A percentile compares a stretch with the other conserved stretches of the same genome.
Conservation (phyloP, 1,140 invertebrate genomes). For the Heliothis virescens region DNA sequence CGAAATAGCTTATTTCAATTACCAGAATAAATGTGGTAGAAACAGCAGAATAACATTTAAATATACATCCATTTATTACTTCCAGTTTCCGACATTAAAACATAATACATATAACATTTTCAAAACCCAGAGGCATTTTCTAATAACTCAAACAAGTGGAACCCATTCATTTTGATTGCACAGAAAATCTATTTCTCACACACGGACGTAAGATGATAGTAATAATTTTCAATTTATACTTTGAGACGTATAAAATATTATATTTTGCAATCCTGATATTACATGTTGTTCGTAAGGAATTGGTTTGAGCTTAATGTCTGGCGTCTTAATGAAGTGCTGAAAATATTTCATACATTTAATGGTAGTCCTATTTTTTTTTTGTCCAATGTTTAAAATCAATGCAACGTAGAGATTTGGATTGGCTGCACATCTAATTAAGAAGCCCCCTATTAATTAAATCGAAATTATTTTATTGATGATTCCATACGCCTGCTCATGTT, state of each 20-base stretch:
- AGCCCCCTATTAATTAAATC: too few relatives aligned
- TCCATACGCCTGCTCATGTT: too few relatives aligned
- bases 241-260: conserved; percentile 5
- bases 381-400: too few relatives aligned
- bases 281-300: too few relatives aligned
- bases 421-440: too few relatives aligned
- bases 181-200: conserved; percentile 24
- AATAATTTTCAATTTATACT: conserved; percentile 27
- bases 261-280: neutral
- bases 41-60: neutral
- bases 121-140: conserved; percentile 39
- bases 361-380: too few relatives aligned
- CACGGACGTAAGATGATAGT: conserved; percentile 2
- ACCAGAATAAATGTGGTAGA: neutral
- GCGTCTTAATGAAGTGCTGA: too few relatives aligned
- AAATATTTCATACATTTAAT: too few relatives aligned
- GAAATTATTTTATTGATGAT: too few relatives aligned
- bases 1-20: too few relatives aligned
- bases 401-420: too few relatives aligned
- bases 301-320: too few relatives aligned
- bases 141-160: conserved; percentile 30
- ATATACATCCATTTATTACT: neutral
- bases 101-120: conserved; percentile 38
- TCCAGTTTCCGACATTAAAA: neutral
- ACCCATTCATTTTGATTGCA: conserved; percentile 44